A percentile compares a stretch with the other conserved stretches of the same genome.
Conservation (phyloP, 2,888 invertebrate genomes). For the Agonopterix alstromeriana region DNA sequence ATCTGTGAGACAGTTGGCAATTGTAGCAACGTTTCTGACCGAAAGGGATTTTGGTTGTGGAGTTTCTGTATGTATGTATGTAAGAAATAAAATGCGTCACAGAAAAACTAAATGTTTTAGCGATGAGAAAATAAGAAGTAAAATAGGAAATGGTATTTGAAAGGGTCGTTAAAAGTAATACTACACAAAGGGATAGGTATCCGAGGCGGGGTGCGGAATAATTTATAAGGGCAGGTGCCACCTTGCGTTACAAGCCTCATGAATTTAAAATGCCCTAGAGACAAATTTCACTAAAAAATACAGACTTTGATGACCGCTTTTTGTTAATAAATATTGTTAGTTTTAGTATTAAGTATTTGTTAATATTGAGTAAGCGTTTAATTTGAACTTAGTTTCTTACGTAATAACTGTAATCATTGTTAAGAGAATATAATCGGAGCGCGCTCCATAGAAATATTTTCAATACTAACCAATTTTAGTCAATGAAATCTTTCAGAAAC, state of each 20-base stretch:
- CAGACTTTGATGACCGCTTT: not conserved
- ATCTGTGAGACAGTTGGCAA: too few relatives aligned
- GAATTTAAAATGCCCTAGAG: conserved; percentile 22
- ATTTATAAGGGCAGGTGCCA: conserved; percentile 59
- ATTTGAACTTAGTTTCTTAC: too few relatives aligned
- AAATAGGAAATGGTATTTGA: conserved; percentile 15
- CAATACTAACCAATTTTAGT: too few relatives aligned
- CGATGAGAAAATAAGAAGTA: conserved; percentile 4
- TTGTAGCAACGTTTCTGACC: too few relatives aligned
- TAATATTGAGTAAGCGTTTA: too few relatives aligned
- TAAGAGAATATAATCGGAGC: too few relatives aligned
- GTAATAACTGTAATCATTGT: too few relatives aligned
- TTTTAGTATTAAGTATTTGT: too few relatives aligned
- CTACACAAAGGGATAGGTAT: conserved; percentile 45
- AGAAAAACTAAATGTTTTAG: not conserved
- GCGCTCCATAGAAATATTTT: too few relatives aligned
- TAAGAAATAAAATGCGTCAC: not conserved
- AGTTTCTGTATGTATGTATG: not conserved
- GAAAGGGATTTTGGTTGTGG: too few relatives aligned
- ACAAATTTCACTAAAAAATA: conserved; percentile 11
- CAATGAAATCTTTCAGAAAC: too few relatives aligned
- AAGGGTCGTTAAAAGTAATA: conserved; percentile 34
- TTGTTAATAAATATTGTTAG: too few relatives aligned
- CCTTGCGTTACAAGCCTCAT: conserved; percentile 33
- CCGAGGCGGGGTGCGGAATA: conserved; percentile 45